Conservation (phyloP, 2,113 vertebrate species). For the Grammomys surdaster region DNA sequence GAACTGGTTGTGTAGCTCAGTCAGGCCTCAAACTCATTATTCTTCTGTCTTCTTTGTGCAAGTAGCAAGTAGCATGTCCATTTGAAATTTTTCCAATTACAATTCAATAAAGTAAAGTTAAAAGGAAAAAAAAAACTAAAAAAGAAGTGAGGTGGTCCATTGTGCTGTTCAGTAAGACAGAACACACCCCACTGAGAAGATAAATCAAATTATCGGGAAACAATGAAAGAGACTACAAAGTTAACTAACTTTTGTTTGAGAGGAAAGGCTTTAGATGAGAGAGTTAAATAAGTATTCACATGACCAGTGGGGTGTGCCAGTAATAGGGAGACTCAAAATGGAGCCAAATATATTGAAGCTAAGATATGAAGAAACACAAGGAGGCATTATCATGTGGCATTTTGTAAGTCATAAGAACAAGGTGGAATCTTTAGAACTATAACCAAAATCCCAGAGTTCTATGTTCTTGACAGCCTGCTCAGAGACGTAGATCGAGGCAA, state of each 20-base stretch:
- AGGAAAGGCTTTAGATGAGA: neutral
- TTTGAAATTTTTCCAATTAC: neutral
- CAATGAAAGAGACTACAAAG: neutral
- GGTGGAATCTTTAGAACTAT: neutral
- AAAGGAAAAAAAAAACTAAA: neutral
- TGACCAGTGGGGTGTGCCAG: neutral
- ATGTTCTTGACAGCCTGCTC: neutral
- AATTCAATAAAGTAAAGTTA: neutral
- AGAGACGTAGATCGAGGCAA: neutral
- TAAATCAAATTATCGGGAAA: neutral
- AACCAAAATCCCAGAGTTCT: neutral
- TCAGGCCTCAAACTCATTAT: neutral
- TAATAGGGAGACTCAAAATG: neutral
- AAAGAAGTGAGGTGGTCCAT: fast-evolving
- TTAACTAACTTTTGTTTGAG: neutral
- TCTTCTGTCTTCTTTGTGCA: neutral
- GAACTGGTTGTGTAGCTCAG: neutral
- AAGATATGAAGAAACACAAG: neutral
- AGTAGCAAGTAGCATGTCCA: neutral
- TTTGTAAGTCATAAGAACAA: fast-evolving
- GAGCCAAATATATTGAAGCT: neutral
- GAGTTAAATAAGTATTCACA: neutral
- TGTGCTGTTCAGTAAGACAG: neutral
- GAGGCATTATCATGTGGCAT: neutral
- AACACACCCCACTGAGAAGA: neutral